These are phyloP conservation scores for Eretmocerus hayati DNA, from an alignment of 2,888 invertebrate genomes.

Conservation along the genomic window DNA sequence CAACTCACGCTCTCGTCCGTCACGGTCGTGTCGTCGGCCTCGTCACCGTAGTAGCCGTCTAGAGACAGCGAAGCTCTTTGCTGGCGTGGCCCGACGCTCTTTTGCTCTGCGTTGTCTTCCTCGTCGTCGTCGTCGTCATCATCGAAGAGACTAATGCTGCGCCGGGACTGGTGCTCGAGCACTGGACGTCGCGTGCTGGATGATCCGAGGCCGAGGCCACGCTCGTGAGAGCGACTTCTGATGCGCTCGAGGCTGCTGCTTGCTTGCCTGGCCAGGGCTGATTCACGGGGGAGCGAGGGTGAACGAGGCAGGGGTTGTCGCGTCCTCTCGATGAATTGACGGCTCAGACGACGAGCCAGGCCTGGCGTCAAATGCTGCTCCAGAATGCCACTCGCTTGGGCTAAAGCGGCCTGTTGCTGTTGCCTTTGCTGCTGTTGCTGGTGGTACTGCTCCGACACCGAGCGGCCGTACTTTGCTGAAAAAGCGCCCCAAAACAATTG, in stretches of 20 bases:
- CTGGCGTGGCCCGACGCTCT: constrained; percentile 23
- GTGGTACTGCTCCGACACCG: constrained; percentile 7
- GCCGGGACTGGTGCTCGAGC: constrained; percentile 28
- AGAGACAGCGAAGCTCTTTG: constrained; percentile 26
- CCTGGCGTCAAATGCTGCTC: constrained; percentile 42
- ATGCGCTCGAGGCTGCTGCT: constrained; percentile 2
- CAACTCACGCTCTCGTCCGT: constrained; percentile 10
- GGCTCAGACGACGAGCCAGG: constrained; percentile 39
- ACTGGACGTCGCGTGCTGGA: constrained; percentile 35
- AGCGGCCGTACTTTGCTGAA: no score
- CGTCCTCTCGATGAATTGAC: constrained; percentile 41
- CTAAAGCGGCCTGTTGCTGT: constrained; percentile 9
- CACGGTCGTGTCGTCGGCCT: constrained; percentile 29
- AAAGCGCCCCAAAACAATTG: no score
- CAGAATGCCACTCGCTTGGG: constrained; percentile 27
- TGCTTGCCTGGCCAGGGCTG: no score
- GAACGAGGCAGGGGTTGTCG: constrained; percentile 38
- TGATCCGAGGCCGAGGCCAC: constrained; percentile 36
- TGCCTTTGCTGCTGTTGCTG: constrained; percentile 9
- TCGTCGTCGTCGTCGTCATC: no score
- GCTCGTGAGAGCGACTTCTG: constrained; percentile 16
- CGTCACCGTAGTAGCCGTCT: constrained; percentile 42
- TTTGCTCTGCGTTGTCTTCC: no score
- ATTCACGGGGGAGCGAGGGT: constrained; percentile 25
- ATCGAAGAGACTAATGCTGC: constrained; percentile 39